Evolutionary conservation across 2,888 invertebrate species (phyloP), one percentile per base, ranked within the genome.

Genomic region (Pemphredon lugubris): DNA sequence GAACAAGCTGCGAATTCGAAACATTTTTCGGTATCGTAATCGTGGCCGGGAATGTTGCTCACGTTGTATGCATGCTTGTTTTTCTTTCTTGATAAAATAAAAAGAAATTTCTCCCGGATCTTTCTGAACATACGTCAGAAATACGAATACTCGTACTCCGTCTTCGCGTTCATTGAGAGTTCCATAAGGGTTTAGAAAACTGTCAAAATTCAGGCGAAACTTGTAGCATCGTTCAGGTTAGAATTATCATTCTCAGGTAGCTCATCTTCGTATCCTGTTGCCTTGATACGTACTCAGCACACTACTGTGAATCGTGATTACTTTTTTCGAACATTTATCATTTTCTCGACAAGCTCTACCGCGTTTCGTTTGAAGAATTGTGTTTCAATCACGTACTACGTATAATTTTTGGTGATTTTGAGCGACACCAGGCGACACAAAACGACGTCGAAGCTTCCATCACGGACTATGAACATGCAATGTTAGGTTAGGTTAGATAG

Each of bases 1-100:
- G 88, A 97, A 96, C 96, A 96, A 96, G 89, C 96, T 96, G 77
- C 96, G 92, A 91, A 96, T 96, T 73, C 96, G 93, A 91, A 96
- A 96, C 96, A 97, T 96, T 37, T 66, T 76, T 59, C 55, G 23
- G 23, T 45, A 53, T 42, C 48, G 48, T 30, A n/a, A 58, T 32
- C n/a, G 42, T 23, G 40, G 40, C 48, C 53, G 59, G 48, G 54
- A n/a, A n/a, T 66, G 72, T 61, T 71, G 60, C 75, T 68, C 54
- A 54, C 40, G 11, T 58, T 54, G 9, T 63, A 42, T 37, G 47
- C 63, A 64, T 65, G 3, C 16, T 37, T 14, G n/a, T n/a, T 23
- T 26, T n/a, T 2, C 6, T 40, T 47, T 30, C n/a, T 42, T 23
- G 7, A 11, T 47, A 21, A 4, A 23, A 45, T 21, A 4, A 23